These are phyloP conservation scores for Xanthorhoe spadicearia DNA, from an alignment of 2,888 invertebrate species.

Conservation along the genomic window DNA sequence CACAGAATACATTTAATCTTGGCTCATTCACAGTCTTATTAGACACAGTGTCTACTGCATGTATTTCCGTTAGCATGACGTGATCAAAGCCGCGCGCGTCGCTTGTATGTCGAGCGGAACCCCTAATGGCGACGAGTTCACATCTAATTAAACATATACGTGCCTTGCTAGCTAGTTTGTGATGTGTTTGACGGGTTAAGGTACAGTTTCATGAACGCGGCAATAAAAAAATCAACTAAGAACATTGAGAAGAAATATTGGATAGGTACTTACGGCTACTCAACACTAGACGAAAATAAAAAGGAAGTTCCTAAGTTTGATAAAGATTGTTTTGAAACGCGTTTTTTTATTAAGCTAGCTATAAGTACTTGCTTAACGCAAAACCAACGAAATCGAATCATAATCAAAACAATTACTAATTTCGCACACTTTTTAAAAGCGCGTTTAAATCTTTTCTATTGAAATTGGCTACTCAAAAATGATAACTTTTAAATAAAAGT, in stretches of 20 bases:
- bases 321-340: no score
- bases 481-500: neutral
- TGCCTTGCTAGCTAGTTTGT: neutral
- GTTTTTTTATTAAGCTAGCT: no score
- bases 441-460: slow-evolving; percentile 13
- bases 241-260: no score
- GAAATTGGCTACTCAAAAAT: neutral
- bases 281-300: no score
- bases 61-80: slow-evolving; percentile 38
- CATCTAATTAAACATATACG: slow-evolving; percentile 62
- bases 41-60: slow-evolving; percentile 31
- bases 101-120: slow-evolving; percentile 36
- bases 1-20: neutral
- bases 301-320: no score
- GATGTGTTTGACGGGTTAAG: slow-evolving; percentile 12
- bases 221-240: no score
- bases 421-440: neutral
- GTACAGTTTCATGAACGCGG: neutral
- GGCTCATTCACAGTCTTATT: slow-evolving; percentile 28
- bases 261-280: no score
- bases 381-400: no score
- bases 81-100: slow-evolving; percentile 57
- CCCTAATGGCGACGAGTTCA: slow-evolving; percentile 50
- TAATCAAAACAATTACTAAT: neutral
- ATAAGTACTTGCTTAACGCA: no score